phyloP scores from a whole-genome alignment of 2,113 vertebrate genomes.

The Empidonax alnorum region DNA sequence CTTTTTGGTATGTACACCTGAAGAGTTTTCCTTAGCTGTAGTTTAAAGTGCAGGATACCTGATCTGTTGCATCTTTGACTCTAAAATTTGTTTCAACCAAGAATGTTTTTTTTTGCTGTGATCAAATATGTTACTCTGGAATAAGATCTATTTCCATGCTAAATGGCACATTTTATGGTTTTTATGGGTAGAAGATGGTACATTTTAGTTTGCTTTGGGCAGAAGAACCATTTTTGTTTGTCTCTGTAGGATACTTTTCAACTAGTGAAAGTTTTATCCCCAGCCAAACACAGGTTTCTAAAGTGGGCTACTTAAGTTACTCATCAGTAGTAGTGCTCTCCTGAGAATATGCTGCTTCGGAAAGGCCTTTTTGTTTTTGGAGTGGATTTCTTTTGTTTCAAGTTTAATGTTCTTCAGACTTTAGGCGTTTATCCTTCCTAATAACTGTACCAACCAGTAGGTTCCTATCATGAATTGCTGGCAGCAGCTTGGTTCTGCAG shows the following conservation, averaged over 20 bases:
- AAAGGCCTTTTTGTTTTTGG: not conserved
- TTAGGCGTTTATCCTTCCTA: not conserved
- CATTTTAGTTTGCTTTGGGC: not conserved
- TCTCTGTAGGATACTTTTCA: not conserved
- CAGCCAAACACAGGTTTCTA: not conserved
- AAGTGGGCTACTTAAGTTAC: not conserved
- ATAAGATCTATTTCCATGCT: not conserved
- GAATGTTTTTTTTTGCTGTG: not conserved
- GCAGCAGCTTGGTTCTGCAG: not conserved
- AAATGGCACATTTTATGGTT: not conserved
- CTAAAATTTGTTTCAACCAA: not conserved
- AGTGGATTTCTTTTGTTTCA: not conserved
- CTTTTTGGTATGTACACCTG: not conserved
- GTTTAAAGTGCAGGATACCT: not conserved
- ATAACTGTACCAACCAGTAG: not conserved
- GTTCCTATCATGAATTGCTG: not conserved
- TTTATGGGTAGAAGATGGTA: not conserved
- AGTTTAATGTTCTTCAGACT: not conserved
- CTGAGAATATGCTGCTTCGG: not conserved
- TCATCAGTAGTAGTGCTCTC: not conserved
- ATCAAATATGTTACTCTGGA: not conserved
- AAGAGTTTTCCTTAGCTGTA: not conserved
- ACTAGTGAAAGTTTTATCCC: not conserved
- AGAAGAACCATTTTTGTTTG: not conserved
- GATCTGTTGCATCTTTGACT: not conserved